Evolutionary conservation across 2,797 vertebrate species (phyloP).

Genomic region (Leptoclinus maculatus): DNA sequence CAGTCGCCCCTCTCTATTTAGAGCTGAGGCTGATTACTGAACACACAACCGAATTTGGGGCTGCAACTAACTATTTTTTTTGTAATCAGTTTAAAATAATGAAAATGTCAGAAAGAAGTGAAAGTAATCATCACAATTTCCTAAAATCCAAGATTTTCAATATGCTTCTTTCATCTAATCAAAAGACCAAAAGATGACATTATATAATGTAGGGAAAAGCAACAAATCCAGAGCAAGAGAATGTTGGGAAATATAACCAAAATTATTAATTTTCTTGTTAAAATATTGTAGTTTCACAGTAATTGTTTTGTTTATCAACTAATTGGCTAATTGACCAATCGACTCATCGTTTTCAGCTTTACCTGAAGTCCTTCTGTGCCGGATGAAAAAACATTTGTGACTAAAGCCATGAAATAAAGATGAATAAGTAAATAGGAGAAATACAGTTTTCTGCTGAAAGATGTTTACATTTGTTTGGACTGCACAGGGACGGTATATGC

Average conservation of each 20-base stretch:
- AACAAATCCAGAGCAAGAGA: background rate
- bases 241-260: background rate
- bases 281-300: too few relatives aligned
- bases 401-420: background rate
- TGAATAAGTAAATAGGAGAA: background rate
- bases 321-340: background rate
- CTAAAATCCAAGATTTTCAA: background rate
- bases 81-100: too few relatives aligned
- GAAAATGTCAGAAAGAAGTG: too few relatives aligned
- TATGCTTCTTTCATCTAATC: too few relatives aligned
- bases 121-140: background rate
- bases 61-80: too few relatives aligned
- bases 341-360: background rate
- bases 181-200: background rate
- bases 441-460: background rate
- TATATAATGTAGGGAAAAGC: background rate
- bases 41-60: too few relatives aligned
- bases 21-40: too few relatives aligned
- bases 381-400: background rate
- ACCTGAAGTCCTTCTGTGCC: background rate
- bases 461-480: background rate
- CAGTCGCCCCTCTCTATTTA: too few relatives aligned
- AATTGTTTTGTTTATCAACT: background rate
- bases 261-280: too few relatives aligned
- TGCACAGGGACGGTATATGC: background rate